Evolutionary conservation across 1,140 invertebrate species (phyloP), one percentile per base, ranked within the genome.

Genomic region (Adoxophyes honmai): DNA sequence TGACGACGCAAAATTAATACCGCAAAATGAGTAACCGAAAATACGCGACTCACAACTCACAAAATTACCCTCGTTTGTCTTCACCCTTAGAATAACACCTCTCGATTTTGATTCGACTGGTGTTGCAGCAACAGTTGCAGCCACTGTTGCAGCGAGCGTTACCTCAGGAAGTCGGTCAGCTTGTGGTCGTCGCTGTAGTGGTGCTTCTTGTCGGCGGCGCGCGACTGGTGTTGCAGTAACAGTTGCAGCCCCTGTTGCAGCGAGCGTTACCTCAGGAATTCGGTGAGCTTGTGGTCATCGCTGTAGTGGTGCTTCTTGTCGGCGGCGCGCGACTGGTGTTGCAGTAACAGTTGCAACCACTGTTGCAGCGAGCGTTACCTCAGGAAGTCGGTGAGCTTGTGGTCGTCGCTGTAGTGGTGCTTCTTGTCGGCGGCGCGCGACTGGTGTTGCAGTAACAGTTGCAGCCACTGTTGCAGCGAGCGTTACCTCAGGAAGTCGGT

Each of bases 141-240:
- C n/a, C n/a, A n/a, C n/a, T n/a, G n/a, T n/a, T n/a, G n/a, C n/a
- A n/a, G n/a, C n/a, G n/a, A n/a, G n/a, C n/a, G 42, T 66, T 55
- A 90, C 88, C 87, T 88, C 42, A 90, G 68, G 56, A 90, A 90
- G 56, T 90, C 88, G n/a, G 86, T 90, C 6, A 90, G 76, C 58
- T 90, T 90, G 38, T 89, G 87, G 57, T 90, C 87, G 66, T 89
- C 87, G 8, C 59, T 73, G 37, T 88, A 89, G 52, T 89, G 86
- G 62, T 90, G 87, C 58, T 88, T 88, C 54, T 85, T 85, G 5
- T 75, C 58, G 7, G 82, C 78, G 8, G 78, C 52, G 11, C 78
- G 74, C n/a, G n/a, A n/a, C n/a, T n/a, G n/a, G n/a, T n/a, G n/a
- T n/a, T n/a, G n/a, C n/a, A n/a, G n/a, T n/a, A n/a, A n/a, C n/a